A percentile compares a stretch with the other conserved stretches of the same genome.
These are phyloP conservation scores for Aricia artaxerxes DNA, from an alignment of 2,888 invertebrate species.

Conservation along the genomic window DNA sequence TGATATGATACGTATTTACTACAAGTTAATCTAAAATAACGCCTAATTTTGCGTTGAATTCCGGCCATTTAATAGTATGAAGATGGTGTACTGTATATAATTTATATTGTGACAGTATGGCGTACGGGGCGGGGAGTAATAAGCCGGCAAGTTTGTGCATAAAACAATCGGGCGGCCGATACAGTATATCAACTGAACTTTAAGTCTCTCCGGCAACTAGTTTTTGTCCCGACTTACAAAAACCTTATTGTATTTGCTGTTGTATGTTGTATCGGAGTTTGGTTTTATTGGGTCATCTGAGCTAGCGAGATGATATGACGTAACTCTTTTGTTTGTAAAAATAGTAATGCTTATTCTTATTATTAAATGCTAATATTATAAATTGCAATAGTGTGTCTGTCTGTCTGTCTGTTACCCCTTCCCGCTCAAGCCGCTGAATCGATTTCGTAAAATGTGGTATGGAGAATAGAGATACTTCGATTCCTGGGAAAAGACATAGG, in stretches of 20 bases:
- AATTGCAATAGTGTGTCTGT: not conserved
- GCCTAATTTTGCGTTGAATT: too few relatives aligned
- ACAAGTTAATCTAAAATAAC: too few relatives aligned
- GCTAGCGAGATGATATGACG: not conserved
- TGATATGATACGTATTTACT: too few relatives aligned
- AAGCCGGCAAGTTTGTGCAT: not conserved
- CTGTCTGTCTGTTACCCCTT: not conserved
- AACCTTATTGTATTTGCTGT: not conserved
- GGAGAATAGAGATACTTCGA: too few relatives aligned
- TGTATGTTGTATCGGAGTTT: not conserved
- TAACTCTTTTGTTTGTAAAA: not conserved
- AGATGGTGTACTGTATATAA: too few relatives aligned
- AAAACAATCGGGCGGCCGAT: conserved; percentile 16
- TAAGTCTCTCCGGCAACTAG: conserved; percentile 1
- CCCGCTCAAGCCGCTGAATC: too few relatives aligned
- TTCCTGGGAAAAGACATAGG: too few relatives aligned
- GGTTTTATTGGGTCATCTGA: not conserved
- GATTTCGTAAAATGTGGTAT: too few relatives aligned
- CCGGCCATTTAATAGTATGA: too few relatives aligned
- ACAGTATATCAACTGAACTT: conserved; percentile 13
- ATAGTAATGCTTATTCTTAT: too few relatives aligned
- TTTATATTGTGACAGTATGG: too few relatives aligned
- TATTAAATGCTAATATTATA: too few relatives aligned
- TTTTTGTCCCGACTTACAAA: not conserved
- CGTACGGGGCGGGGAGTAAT: not conserved